Percentiles rank a stretch among this genome's conserved stretches.
These are phyloP conservation scores for Drosophila pallidifrons DNA, from an alignment of 1,140 invertebrate genomes.

Conservation along the genomic window DNA sequence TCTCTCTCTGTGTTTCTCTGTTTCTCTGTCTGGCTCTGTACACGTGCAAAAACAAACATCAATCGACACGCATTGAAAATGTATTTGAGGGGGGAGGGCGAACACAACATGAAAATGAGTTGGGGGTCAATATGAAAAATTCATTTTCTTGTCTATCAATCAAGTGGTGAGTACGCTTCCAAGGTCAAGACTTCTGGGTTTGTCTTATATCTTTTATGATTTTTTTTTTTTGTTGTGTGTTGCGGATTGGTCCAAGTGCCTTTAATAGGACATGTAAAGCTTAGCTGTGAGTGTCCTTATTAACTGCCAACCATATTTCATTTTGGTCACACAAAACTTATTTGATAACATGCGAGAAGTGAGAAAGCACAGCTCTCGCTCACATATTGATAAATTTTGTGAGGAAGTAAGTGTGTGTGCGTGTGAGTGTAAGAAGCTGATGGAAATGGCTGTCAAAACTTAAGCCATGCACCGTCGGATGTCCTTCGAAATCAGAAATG, in stretches of 20 bases:
- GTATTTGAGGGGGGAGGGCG: too few species aligned
- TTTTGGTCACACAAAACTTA: conserved; percentile 39
- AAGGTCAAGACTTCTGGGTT: conserved; percentile 20
- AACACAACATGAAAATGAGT: neutral
- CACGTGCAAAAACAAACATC: conserved; percentile 58
- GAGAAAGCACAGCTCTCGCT: conserved; percentile 9
- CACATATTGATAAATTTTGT: conserved; percentile 68
- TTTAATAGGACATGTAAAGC: conserved; percentile 69
- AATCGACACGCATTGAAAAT: conserved; percentile 17
- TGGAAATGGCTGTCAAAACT: conserved; percentile 47
- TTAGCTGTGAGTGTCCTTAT: conserved; percentile 59
- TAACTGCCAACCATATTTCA: conserved; percentile 72
- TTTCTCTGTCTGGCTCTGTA: conserved; percentile 12
- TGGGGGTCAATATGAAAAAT: conserved; percentile 65
- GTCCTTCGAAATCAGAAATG: conserved; percentile 77
- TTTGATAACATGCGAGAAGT: conserved; percentile 12
- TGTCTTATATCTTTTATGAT: neutral
- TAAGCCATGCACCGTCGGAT: conserved; percentile 32
- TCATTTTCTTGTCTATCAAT: conserved; percentile 71
- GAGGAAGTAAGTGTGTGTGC: conserved; percentile 37
- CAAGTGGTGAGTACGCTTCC: conserved; percentile 36
- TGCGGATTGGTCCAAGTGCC: conserved; percentile 33
- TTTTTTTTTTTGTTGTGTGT: neutral
- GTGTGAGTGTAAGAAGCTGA: conserved; percentile 13
- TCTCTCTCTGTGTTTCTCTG: too few species aligned